Conservation (phyloP, 2,113 vertebrate species). For the Rhinolophus ferrumequinum region DNA sequence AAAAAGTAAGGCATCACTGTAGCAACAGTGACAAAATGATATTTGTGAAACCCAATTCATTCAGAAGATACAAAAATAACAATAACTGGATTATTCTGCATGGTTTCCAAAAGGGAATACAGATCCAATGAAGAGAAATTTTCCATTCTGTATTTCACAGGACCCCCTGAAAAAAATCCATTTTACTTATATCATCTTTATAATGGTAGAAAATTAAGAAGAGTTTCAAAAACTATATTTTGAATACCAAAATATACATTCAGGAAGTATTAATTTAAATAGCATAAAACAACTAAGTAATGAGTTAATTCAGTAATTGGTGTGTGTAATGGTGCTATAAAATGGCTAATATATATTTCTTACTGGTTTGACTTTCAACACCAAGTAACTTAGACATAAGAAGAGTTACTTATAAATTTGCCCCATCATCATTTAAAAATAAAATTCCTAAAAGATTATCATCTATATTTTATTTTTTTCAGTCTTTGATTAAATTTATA, state of each 20-base stretch:
- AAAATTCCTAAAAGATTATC: neutral
- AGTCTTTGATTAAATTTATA: neutral
- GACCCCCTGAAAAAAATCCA: neutral
- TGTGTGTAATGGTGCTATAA: neutral
- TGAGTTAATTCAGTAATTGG: neutral
- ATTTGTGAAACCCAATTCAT: neutral
- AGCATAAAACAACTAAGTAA: neutral
- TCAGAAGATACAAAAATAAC: neutral
- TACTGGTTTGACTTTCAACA: neutral
- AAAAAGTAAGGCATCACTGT: neutral
- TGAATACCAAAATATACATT: neutral
- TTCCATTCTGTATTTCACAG: neutral
- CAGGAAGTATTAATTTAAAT: neutral
- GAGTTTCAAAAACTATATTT: neutral
- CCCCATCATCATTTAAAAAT: neutral
- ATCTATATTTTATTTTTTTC: neutral
- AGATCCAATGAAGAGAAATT: neutral
- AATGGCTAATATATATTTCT: neutral
- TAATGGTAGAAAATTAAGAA: neutral
- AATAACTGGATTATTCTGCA: neutral
- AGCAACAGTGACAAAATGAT: neutral
- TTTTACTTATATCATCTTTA: neutral
- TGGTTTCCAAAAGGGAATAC: neutral
- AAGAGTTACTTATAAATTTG: neutral
- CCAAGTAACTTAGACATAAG: neutral